Percentiles rank a stretch among this genome's conserved stretches.
Evolutionary conservation across 2,113 vertebrate species (phyloP).

Genomic region (Amazona guildingii): DNA sequence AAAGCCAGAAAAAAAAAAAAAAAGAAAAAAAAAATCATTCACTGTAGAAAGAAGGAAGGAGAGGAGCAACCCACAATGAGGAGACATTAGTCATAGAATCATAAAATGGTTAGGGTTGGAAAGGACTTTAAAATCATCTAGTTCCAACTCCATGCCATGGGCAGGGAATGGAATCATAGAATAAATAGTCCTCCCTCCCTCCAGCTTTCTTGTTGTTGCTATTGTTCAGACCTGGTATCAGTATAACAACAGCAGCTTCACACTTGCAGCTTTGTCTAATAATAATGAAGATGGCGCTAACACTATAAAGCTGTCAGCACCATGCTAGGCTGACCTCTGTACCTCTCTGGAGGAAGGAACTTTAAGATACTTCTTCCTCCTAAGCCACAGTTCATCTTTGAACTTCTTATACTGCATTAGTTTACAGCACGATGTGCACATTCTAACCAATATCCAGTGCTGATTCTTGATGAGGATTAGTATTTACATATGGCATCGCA

Average conservation of each 20-base stretch:
- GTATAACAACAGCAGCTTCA: background rate
- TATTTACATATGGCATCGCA: conserved; percentile 53
- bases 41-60: background rate
- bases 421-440: conserved; percentile 21
- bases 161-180: background rate
- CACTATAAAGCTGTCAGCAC: background rate
- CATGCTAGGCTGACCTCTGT: background rate
- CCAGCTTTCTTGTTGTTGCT: background rate
- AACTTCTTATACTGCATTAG: conserved; percentile 23
- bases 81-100: background rate
- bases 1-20: background rate
- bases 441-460: background rate
- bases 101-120: background rate
- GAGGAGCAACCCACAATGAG: background rate
- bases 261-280: background rate
- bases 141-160: background rate
- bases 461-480: conserved; percentile 40
- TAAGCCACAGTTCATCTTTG: conserved; percentile 27
- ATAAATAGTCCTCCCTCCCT: background rate
- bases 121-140: background rate
- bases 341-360: background rate
- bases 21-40: background rate
- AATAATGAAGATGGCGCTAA: conserved; percentile 6
- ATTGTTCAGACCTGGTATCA: background rate
- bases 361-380: background rate